A percentile compares a stretch with the other conserved stretches of the same genome.
phyloP scores from a whole-genome alignment of 23 tunicate species.

The Ciona savignyi region DNA sequence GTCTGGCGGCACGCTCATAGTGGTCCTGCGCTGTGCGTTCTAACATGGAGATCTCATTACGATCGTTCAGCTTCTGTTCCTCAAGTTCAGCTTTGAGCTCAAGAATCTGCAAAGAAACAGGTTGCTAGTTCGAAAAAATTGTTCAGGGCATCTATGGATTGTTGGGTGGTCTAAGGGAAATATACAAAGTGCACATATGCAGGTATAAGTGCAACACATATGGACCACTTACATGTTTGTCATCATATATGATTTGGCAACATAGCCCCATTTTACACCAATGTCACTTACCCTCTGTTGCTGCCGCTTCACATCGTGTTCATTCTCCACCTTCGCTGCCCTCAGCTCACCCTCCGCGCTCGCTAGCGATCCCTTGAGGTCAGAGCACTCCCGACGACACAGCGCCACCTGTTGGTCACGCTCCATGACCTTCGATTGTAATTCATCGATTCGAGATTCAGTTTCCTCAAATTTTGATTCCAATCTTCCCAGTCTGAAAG shows the following conservation, averaged over 20 bases:
- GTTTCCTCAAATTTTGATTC: slow-evolving; percentile 77
- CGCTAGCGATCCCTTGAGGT: slow-evolving; percentile 55
- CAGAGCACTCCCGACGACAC: slow-evolving; percentile 53
- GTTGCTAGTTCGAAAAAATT: neutral
- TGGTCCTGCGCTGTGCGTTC: slow-evolving; percentile 85
- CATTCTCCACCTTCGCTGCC: slow-evolving; percentile 45
- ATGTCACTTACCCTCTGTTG: slow-evolving; percentile 47
- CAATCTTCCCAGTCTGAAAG: slow-evolving; percentile 62
- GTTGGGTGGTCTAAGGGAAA: neutral
- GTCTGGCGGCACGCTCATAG: slow-evolving; percentile 78
- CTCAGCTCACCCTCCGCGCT: slow-evolving; percentile 48
- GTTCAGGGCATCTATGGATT: neutral
- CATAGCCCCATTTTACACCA: too few species aligned
- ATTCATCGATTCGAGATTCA: slow-evolving; percentile 38
- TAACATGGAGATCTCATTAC: slow-evolving; percentile 41
- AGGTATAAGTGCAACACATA: too few species aligned
- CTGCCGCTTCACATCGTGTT: slow-evolving; percentile 36
- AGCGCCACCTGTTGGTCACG: slow-evolving; percentile 45
- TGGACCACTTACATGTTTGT: too few species aligned
- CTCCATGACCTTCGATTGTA: slow-evolving; percentile 32
- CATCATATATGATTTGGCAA: too few species aligned
- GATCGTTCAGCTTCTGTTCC: slow-evolving; percentile 22
- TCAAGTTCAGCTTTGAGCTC: slow-evolving; percentile 35
- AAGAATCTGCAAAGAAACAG: neutral
- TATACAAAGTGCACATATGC: too few species aligned